phyloP scores from a whole-genome alignment of 2,888 invertebrate genomes.

The Lumbricus terrestris region DNA sequence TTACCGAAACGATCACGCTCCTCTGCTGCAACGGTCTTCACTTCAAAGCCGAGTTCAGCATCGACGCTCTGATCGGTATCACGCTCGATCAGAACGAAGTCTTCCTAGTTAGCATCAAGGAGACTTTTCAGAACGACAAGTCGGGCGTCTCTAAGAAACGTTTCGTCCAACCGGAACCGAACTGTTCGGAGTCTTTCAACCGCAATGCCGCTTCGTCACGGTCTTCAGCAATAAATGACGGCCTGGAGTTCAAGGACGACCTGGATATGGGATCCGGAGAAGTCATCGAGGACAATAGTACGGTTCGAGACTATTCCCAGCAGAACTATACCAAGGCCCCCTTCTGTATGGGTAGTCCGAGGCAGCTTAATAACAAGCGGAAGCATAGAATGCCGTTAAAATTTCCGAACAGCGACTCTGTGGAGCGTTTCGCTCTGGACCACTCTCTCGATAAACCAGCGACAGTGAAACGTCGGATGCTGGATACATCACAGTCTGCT shows the following conservation, averaged over 20 bases:
- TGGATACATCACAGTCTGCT: not conserved
- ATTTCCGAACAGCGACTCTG: not conserved
- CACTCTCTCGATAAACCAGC: not conserved
- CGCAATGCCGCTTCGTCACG: not conserved
- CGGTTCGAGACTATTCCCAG: not conserved
- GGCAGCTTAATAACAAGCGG: not conserved
- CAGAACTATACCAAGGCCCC: not conserved
- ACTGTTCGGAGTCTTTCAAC: not conserved
- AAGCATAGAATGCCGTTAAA: slow-evolving; percentile 6
- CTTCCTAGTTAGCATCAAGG: not conserved
- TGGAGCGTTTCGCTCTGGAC: not conserved
- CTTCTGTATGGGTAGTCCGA: not conserved
- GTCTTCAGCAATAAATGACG: not conserved
- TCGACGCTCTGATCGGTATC: slow-evolving; percentile 6
- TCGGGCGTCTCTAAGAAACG: not conserved
- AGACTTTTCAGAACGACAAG: not conserved
- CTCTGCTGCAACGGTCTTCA: slow-evolving; percentile 12
- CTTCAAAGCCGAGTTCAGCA: slow-evolving; percentile 13
- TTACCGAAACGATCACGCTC: slow-evolving; percentile 4
- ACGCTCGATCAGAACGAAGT: slow-evolving; percentile 8
- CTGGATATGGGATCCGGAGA: not conserved
- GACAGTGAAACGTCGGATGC: not conserved
- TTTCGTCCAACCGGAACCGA: not conserved
- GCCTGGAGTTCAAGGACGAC: not conserved
- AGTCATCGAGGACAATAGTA: not conserved